Evolutionary conservation across 2,113 vertebrate genomes (phyloP), one percentile per base, ranked within the genome.

Genomic region (Quiscalus mexicanus): DNA sequence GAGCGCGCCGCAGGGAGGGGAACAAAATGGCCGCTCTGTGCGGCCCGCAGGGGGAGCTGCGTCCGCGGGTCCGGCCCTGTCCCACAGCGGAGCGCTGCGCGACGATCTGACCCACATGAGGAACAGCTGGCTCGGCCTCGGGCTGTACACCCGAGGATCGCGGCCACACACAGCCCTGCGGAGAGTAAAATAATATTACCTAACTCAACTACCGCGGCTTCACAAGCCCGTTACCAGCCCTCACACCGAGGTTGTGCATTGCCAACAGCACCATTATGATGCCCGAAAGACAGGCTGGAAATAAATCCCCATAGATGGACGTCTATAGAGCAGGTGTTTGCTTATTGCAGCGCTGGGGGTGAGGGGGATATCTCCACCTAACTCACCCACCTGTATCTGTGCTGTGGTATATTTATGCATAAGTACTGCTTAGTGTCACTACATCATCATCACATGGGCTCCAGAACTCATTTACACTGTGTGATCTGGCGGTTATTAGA

Each of bases 91-190:
- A 5, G 16, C 19, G 2, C 1, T 1, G 31, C 12, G 6, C 5
- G 27, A 4, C 13, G 1, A 0, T 3, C 15, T 2, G 23, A 3
- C 21, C n/a, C 56, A 1, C 15, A 1, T 22, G 19, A 18, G 18
- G 20, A 59, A 5, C 2, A 19, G 18, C 8, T 24, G 4, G 15
- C 5, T 15, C 22, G 30, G 7, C 41, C 28, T 25, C 7, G 14
- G 58, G 12, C 8, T 4, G n/a, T 2, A 12, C 27, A 1, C 4
- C 41, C 41, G 12, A 41, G 49, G 4, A 12, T 47, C 1, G 10
- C 45, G 10, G 53, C 30, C 7, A 1, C n/a, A 1, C 25, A 2
- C 12, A 2, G 11, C 11, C 19, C 1, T 2, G 16, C 25, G 8
- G 15, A 4, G 42, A 37, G 37, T 37, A 21, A 41, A 37, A 37